Evolutionary conservation across 1,140 invertebrate species (phyloP).

Genomic region (Calephelis nemesis): DNA sequence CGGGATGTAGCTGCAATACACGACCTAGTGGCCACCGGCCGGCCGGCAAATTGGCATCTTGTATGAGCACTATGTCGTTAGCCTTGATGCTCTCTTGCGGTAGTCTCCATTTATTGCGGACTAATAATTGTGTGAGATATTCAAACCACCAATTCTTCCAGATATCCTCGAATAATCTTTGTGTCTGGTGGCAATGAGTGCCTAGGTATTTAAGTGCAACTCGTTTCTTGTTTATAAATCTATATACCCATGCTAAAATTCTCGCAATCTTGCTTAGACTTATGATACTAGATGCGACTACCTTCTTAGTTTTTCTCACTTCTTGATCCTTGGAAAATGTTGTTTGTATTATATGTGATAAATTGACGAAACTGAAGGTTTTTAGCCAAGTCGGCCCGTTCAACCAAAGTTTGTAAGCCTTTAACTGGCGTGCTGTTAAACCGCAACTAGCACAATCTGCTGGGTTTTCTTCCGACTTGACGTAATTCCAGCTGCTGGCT

Average conservation of each 20-base stretch:
- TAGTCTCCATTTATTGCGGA: conserved; percentile 23
- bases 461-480: conserved; percentile 27
- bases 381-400: conserved; percentile 32
- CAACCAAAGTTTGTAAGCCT: conserved; percentile 32
- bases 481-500: conserved; percentile 28
- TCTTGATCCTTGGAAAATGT: conserved; percentile 28
- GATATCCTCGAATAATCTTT: conserved; percentile 24
- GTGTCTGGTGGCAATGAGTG: conserved; percentile 19
- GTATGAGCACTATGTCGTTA: conserved; percentile 24
- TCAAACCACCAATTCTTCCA: conserved; percentile 22
- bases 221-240: conserved; percentile 25
- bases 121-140: conserved; percentile 21
- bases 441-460: conserved; percentile 39
- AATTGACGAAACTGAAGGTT: conserved; percentile 16
- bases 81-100: conserved; percentile 23
- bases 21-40: conserved; percentile 20
- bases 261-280: conserved; percentile 25
- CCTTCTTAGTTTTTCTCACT: conserved; percentile 24
- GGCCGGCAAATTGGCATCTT: conserved; percentile 22
- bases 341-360: not conserved
- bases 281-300: conserved; percentile 22
- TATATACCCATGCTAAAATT: conserved; percentile 29
- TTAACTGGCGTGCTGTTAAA: conserved; percentile 26
- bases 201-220: conserved; percentile 13
- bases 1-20: conserved; percentile 20